Percentiles rank a stretch among this genome's conserved stretches.
Conservation (phyloP, 2,113 vertebrate genomes). For the Gallinago undulata region DNA sequence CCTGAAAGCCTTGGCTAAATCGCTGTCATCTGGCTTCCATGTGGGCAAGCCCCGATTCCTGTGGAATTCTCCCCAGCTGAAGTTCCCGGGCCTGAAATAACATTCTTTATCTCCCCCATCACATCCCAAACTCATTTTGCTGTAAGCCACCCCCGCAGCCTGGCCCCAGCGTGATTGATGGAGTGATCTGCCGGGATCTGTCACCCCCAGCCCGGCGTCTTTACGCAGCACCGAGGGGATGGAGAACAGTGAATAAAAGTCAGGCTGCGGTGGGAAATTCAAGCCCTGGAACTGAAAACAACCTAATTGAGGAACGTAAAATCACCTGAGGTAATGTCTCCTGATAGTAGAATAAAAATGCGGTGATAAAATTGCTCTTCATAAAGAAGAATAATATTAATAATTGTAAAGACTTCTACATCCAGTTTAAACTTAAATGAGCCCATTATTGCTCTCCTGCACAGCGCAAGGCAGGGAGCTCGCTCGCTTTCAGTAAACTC, state of each 20-base stretch:
- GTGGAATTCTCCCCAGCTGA: neutral
- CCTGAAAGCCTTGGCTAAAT: neutral
- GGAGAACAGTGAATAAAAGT: neutral
- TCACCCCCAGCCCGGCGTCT: neutral
- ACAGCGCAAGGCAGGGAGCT: neutral
- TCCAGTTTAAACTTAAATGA: slow-evolving; percentile 22
- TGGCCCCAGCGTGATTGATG: neutral
- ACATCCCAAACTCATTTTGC: neutral
- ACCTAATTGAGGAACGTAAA: neutral
- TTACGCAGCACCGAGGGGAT: neutral
- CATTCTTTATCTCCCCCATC: slow-evolving; percentile 25
- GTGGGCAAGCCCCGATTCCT: neutral
- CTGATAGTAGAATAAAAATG: neutral
- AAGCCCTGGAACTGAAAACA: neutral
- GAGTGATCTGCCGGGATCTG: neutral
- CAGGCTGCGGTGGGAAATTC: neutral
- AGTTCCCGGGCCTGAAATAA: slow-evolving; percentile 31
- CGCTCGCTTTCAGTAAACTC: neutral
- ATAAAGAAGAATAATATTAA: neutral
- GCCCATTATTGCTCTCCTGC: neutral
- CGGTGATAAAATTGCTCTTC: neutral
- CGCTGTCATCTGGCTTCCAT: slow-evolving; percentile 17
- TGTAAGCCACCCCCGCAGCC: neutral
- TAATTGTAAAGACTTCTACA: neutral
- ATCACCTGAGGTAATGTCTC: neutral